Evolutionary conservation across 2,888 invertebrate genomes (phyloP).

Genomic region (Drosophila suboccidentalis): DNA sequence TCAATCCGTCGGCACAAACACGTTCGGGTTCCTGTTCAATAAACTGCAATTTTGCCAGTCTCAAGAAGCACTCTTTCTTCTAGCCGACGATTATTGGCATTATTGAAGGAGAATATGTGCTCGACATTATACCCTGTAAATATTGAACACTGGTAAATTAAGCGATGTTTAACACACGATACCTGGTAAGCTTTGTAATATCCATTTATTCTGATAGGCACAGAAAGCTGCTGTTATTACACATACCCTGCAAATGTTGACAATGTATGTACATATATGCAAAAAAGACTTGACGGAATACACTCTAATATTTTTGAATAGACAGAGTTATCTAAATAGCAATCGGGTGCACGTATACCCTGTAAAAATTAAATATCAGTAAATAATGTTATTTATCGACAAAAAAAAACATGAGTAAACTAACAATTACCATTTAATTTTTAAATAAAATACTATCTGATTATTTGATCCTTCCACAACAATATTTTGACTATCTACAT

Average conservation of each 20-base stretch:
- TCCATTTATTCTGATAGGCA: background rate
- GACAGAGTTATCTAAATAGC: background rate
- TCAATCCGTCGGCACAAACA: slow-evolving; percentile 31
- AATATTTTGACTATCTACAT: no score
- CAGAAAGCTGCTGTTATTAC: background rate
- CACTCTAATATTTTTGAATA: no score
- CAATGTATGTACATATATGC: background rate
- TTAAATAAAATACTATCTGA: no score
- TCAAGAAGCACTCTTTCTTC: slow-evolving; percentile 5
- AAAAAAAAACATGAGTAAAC: no score
- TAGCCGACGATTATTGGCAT: slow-evolving; percentile 1
- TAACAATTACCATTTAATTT: no score
- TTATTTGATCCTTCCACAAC: no score
- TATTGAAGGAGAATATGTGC: background rate
- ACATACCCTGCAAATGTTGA: background rate
- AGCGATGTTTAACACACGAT: background rate
- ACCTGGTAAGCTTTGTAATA: background rate
- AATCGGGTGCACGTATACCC: slow-evolving; percentile 2
- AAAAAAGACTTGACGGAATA: background rate
- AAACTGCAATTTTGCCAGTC: slow-evolving; percentile 38
- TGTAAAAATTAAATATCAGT: background rate
- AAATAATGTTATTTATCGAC: background rate
- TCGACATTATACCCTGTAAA: slow-evolving; percentile 11
- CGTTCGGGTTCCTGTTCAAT: slow-evolving; percentile 38
- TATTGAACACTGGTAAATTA: background rate